These are phyloP conservation scores for Macropodus opercularis DNA, from an alignment of 2,797 vertebrate species.

Conservation along the genomic window DNA sequence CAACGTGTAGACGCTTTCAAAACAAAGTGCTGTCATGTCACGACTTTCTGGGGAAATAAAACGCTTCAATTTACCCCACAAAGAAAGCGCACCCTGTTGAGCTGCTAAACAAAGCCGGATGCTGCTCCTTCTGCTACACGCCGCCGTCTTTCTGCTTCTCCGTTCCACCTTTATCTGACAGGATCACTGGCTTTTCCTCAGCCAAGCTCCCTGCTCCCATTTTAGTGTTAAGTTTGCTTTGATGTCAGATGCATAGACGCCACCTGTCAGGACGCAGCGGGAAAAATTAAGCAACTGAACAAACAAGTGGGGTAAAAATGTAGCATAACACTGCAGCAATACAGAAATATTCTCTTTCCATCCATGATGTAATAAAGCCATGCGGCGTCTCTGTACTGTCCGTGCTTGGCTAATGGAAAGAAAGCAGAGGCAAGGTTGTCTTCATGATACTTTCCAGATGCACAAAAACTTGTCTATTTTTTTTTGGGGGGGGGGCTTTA, in stretches of 20 bases:
- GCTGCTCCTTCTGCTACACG: conserved; percentile 7
- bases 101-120: conserved; percentile 38
- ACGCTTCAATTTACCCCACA: conserved; percentile 37
- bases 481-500: conserved; percentile 9
- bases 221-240: conserved; percentile 19
- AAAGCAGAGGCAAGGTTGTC: no score
- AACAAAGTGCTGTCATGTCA: conserved; percentile 51
- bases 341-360: conserved; percentile 29
- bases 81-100: conserved; percentile 25
- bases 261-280: conserved; percentile 25
- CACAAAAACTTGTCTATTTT: conserved; percentile 15
- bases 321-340: conserved; percentile 3
- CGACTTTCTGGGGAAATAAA: conserved; percentile 62
- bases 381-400: neutral
- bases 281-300: conserved; percentile 45
- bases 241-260: conserved; percentile 37
- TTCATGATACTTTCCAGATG: conserved; percentile 19
- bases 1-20: conserved; percentile 41
- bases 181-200: conserved; percentile 29
- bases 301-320: neutral
- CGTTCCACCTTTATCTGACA: conserved; percentile 4
- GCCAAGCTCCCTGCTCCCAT: conserved; percentile 4
- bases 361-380: conserved; percentile 17
- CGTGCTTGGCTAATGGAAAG: no score
- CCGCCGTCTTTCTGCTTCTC: conserved; percentile 3